phyloP scores from a whole-genome alignment of 2,888 invertebrate genomes.

The Plutella xylostella region DNA sequence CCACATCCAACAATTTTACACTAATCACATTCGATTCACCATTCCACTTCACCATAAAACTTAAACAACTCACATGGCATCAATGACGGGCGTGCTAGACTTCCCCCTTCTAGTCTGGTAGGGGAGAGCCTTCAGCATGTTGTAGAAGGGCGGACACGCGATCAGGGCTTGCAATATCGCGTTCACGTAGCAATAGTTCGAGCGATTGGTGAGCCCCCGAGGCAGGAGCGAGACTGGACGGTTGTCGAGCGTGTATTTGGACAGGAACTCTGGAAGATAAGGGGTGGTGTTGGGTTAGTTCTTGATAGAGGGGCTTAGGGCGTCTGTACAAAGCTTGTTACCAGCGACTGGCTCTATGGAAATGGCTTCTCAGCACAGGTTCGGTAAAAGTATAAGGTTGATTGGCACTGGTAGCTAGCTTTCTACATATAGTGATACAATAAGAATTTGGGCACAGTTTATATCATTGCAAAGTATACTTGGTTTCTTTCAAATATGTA shows the following conservation, averaged over 20 bases:
- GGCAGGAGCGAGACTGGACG: conserved; percentile 85
- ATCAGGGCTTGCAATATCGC: conserved; percentile 93
- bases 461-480: no score
- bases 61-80: conserved; percentile 83
- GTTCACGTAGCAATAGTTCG: conserved; percentile 97
- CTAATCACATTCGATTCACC: background rate
- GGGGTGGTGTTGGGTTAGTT: background rate
- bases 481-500: no score
- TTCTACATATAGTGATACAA: no score
- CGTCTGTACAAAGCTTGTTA: background rate
- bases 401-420: no score
- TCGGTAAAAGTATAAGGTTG: no score
- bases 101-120: conserved; percentile 72
- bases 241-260: conserved; percentile 81
- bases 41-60: background rate
- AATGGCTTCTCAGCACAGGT: no score
- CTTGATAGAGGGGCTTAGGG: no score
- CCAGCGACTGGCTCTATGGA: no score
- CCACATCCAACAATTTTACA: no score
- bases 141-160: conserved; percentile 96
- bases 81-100: conserved; percentile 85
- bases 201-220: conserved; percentile 91
- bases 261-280: conserved; percentile 76
- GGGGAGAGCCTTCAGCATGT: conserved; percentile 84
- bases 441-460: background rate